phyloP scores from a whole-genome alignment of 2,888 invertebrate genomes.

The Epirrhoe tristata region DNA sequence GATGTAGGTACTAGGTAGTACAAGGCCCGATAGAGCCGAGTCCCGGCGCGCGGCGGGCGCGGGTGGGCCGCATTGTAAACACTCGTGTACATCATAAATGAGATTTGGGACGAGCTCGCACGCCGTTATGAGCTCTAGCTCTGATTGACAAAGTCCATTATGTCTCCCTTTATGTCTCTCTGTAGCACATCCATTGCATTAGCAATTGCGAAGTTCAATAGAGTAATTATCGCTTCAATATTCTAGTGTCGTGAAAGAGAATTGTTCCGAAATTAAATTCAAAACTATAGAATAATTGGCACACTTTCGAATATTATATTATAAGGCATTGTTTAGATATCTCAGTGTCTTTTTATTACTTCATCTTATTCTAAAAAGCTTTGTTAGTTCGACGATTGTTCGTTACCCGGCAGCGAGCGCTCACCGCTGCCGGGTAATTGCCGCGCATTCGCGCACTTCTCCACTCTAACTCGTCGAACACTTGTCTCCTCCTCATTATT shows the following conservation, averaged over 20 bases:
- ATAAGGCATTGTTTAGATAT: not conserved
- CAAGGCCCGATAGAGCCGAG: no score
- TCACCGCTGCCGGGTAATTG: not conserved
- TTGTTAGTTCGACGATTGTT: not conserved
- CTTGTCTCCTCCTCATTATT: conserved; percentile 23
- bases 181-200: conserved; percentile 16
- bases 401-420: not conserved
- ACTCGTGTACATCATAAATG: conserved; percentile 30
- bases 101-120: conserved; percentile 21
- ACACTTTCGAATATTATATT: not conserved
- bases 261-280: conserved; percentile 1
- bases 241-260: not conserved
- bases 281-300: not conserved
- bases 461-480: conserved; percentile 3
- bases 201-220: conserved; percentile 15
- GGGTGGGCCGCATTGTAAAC: conserved; percentile 16
- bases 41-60: conserved; percentile 4
- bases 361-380: conserved; percentile 4
- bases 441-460: not conserved
- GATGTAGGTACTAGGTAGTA: no score
- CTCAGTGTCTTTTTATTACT: not conserved
- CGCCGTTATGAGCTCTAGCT: conserved; percentile 18
- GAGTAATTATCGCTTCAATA: conserved; percentile 1
- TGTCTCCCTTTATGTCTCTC: not conserved
- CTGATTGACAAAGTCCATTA: conserved; percentile 14